A percentile compares a stretch with the other conserved stretches of the same genome.
phyloP scores from a whole-genome alignment of 2,113 vertebrate species.

The Clarias gariepinus region DNA sequence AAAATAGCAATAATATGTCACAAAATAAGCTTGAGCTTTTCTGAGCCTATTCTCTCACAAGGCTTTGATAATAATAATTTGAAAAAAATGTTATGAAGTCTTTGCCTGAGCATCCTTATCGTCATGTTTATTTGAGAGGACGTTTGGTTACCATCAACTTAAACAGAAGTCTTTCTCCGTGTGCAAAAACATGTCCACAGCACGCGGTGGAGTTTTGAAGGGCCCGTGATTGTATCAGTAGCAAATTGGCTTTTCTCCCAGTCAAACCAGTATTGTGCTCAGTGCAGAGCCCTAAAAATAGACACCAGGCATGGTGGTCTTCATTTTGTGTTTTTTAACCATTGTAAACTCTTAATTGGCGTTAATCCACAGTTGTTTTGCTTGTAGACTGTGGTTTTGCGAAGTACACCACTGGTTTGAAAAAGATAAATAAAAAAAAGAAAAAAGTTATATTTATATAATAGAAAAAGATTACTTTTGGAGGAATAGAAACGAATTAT shows the following conservation, averaged over 20 bases:
- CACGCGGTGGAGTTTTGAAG: slow-evolving; percentile 54
- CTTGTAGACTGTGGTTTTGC: background rate
- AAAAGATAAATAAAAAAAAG: background rate
- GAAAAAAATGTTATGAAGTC: background rate
- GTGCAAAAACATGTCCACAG: slow-evolving; percentile 46
- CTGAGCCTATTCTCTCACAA: background rate
- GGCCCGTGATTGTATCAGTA: slow-evolving; percentile 57
- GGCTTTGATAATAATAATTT: background rate
- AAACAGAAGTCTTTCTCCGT: slow-evolving; percentile 34
- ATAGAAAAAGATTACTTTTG: background rate
- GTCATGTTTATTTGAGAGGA: slow-evolving; percentile 28
- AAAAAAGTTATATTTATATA: background rate
- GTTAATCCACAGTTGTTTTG: slow-evolving; percentile 25
- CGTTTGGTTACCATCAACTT: slow-evolving; percentile 40
- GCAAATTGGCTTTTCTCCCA: slow-evolving; percentile 54
- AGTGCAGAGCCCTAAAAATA: slow-evolving; percentile 52
- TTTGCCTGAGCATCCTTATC: slow-evolving; percentile 32
- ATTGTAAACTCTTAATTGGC: slow-evolving; percentile 33
- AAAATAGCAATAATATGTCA: slow-evolving; percentile 15
- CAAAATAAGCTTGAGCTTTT: slow-evolving; percentile 14
- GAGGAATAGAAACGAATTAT: background rate
- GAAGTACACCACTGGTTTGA: slow-evolving; percentile 15
- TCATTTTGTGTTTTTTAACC: background rate
- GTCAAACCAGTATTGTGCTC: slow-evolving; percentile 44
- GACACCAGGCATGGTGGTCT: slow-evolving; percentile 33